Evolutionary conservation across 2,888 invertebrate species (phyloP).

Genomic region (Leptinotarsa tumamoca): DNA sequence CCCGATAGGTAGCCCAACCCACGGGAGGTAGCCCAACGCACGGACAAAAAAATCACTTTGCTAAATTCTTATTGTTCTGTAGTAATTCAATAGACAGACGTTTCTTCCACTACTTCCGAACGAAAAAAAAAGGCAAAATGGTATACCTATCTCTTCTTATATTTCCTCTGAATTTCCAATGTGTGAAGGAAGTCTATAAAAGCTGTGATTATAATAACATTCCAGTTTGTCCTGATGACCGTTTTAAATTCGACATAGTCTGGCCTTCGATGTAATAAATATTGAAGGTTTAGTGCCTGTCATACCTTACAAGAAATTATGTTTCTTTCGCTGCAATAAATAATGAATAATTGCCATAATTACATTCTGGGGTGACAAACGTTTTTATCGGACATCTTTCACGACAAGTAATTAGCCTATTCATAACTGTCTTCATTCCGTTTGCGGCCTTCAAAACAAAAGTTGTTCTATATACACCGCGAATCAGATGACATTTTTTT

Average conservation of each 20-base stretch:
- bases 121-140: not conserved
- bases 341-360: constrained; percentile 26
- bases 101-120: too few species aligned
- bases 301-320: constrained; percentile 23
- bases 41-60: too few species aligned
- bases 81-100: too few species aligned
- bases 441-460: constrained; percentile 2
- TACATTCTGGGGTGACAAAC: constrained; percentile 27
- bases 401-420: constrained; percentile 18
- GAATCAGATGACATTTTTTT: not conserved
- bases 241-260: constrained; percentile 18
- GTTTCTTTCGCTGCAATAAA: constrained; percentile 26
- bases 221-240: constrained; percentile 15
- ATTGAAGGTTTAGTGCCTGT: constrained; percentile 25
- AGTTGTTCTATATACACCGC: not conserved
- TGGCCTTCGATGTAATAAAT: constrained; percentile 6
- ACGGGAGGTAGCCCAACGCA: too few species aligned
- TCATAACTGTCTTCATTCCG: constrained; percentile 8
- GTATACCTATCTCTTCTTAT: not conserved
- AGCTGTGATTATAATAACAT: constrained; percentile 6
- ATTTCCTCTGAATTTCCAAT: not conserved
- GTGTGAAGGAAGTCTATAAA: not conserved
- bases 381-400: constrained; percentile 24
- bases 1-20: too few species aligned
- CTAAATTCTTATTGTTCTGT: too few species aligned